These are phyloP conservation scores for Myxocyprinus asiaticus DNA, from an alignment of 2,113 vertebrate species.

Conservation along the genomic window DNA sequence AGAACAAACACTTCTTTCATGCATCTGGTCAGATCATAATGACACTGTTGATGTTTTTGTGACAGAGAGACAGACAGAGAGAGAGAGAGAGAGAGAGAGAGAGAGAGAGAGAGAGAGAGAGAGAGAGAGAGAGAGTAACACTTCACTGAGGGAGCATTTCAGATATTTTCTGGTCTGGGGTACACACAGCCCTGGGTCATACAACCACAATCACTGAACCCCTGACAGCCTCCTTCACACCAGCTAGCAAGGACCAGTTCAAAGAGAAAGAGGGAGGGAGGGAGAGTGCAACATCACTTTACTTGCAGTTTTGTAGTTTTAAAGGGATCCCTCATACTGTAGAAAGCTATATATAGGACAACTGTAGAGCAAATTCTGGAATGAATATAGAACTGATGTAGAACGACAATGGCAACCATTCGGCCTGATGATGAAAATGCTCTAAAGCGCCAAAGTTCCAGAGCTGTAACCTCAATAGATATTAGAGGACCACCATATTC, in stretches of 20 bases:
- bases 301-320: not conserved
- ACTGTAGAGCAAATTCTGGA: no score
- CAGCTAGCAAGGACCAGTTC: not conserved
- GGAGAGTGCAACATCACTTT: not conserved
- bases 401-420: no score
- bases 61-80: constrained; percentile 7
- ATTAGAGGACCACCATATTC: no score
- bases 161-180: not conserved
- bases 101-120: constrained; percentile 18
- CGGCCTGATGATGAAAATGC: no score
- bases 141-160: not conserved
- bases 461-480: no score
- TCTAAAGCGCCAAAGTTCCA: no score
- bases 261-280: not conserved
- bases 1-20: constrained; percentile 39
- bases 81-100: constrained; percentile 22
- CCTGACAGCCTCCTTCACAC: not conserved
- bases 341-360: no score
- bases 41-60: constrained; percentile 45
- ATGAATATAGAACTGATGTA: no score
- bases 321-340: not conserved
- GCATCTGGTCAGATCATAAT: constrained; percentile 40
- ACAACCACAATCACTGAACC: constrained; percentile 7
- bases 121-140: constrained; percentile 16
- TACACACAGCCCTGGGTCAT: not conserved